A percentile compares a stretch with the other conserved stretches of the same genome.
These are phyloP conservation scores for Phyllopteryx taeniolatus DNA, from an alignment of 2,113 vertebrate species.

Conservation along the genomic window DNA sequence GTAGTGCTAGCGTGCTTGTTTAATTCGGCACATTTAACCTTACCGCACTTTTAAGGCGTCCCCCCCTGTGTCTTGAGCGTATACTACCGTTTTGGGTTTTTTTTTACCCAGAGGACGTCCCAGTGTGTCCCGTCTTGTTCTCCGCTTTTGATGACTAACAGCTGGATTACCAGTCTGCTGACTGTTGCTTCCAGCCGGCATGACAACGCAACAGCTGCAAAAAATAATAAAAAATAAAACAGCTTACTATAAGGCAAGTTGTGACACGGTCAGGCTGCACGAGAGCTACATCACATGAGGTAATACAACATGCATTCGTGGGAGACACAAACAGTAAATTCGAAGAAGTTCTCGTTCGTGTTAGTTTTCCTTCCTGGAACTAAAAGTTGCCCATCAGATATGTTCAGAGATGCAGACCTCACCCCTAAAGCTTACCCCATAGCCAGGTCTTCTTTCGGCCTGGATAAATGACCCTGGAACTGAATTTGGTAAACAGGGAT, in stretches of 20 bases:
- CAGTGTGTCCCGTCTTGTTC: slow-evolving; percentile 8
- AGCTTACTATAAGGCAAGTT: slow-evolving; percentile 41
- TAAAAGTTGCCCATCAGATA: too few relatives aligned
- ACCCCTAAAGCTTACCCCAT: too few relatives aligned
- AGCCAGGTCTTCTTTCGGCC: too few relatives aligned
- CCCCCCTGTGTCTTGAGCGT: background rate
- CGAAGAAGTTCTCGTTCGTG: background rate
- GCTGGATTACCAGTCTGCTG: slow-evolving; percentile 10
- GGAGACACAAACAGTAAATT: background rate
- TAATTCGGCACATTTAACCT: too few relatives aligned
- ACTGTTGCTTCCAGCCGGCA: slow-evolving; percentile 12
- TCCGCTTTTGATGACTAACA: slow-evolving; percentile 17
- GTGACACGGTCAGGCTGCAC: slow-evolving; percentile 27
- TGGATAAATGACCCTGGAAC: too few relatives aligned
- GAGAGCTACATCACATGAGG: slow-evolving; percentile 19
- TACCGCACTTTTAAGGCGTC: background rate
- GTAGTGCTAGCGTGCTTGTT: too few relatives aligned
- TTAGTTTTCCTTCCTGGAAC: background rate
- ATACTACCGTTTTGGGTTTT: background rate
- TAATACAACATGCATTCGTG: background rate
- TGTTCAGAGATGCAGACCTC: too few relatives aligned
- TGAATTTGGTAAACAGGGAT: too few relatives aligned
- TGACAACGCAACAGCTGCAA: background rate
- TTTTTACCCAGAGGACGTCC: slow-evolving; percentile 28
- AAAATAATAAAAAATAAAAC: too few relatives aligned